These are phyloP conservation scores for Rhabdomys dilectus DNA, from an alignment of 2,113 vertebrate species.

Conservation along the genomic window DNA sequence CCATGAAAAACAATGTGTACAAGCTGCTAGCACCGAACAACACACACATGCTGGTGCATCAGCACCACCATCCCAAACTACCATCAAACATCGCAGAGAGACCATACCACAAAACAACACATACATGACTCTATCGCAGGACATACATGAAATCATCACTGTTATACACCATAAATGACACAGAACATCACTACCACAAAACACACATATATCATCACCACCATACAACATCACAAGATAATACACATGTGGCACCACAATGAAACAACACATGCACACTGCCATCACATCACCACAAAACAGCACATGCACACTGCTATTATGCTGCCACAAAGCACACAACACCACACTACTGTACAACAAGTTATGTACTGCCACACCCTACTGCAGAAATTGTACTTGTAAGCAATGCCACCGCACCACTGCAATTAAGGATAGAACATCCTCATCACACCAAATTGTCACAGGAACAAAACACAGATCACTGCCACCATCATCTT, in stretches of 20 bases:
- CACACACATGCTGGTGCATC: neutral
- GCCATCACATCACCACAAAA: neutral
- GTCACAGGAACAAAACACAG: neutral
- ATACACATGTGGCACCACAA: neutral
- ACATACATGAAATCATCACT: neutral
- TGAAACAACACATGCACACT: neutral
- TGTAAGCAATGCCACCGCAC: neutral
- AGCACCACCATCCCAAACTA: too few relatives aligned
- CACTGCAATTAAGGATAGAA: neutral
- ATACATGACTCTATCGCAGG: neutral
- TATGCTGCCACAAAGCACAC: neutral
- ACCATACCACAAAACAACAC: neutral
- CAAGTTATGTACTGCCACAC: neutral
- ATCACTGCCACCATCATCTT: fast-evolving
- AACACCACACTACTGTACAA: neutral
- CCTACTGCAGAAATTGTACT: neutral
- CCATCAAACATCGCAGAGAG: neutral
- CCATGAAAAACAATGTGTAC: neutral
- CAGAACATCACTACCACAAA: neutral
- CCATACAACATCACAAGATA: neutral
- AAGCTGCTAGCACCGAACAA: neutral
- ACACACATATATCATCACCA: too few relatives aligned
- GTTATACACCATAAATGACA: neutral
- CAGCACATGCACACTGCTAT: neutral
- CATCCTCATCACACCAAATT: neutral